Evolutionary conservation across 2,888 invertebrate genomes (phyloP).

Genomic region (Sphaerophoria rueppellii): DNA sequence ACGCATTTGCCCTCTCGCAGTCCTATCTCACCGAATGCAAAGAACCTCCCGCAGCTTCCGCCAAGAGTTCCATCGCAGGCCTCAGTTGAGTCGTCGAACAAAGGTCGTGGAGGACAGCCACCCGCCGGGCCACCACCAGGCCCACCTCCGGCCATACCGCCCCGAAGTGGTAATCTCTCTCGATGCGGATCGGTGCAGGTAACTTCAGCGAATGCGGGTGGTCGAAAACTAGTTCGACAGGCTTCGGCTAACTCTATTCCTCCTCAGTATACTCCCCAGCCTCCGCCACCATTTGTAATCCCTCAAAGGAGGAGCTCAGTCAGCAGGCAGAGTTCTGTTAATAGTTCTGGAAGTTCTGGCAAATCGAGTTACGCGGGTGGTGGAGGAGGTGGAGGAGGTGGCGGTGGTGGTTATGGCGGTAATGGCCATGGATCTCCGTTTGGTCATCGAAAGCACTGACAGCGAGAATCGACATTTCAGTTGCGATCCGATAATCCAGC

Average conservation of each 20-base stretch:
- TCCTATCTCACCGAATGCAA: conserved; percentile 68
- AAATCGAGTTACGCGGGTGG: conserved; percentile 30
- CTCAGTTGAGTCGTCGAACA: conserved; percentile 77
- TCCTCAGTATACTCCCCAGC: conserved; percentile 81
- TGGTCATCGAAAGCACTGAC: conserved; percentile 81
- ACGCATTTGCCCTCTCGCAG: conserved; percentile 66
- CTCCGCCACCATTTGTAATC: conserved; percentile 81
- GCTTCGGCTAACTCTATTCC: conserved; percentile 81
- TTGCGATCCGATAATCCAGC: conserved; percentile 75
- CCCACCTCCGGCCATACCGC: conserved; percentile 82
- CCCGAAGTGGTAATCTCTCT: conserved; percentile 79
- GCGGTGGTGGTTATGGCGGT: conserved; percentile 35
- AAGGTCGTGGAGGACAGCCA: conserved; percentile 76
- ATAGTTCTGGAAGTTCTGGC: conserved; percentile 60
- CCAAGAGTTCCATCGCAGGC: conserved; percentile 80
- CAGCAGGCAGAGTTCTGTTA: conserved; percentile 78
- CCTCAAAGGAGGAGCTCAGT: conserved; percentile 80
- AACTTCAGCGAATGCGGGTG: conserved; percentile 68
- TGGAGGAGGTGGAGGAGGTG: conserved; percentile 44
- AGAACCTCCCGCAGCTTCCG: conserved; percentile 79
- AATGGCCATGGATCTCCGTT: conserved; percentile 75
- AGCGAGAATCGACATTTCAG: conserved; percentile 81
- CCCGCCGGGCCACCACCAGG: conserved; percentile 79
- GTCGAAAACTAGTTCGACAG: conserved; percentile 79
- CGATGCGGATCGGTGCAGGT: conserved; percentile 80